A percentile compares a stretch with the other conserved stretches of the same genome.
These are phyloP conservation scores for Acanthurus lineatus DNA, from an alignment of 2,797 vertebrate genomes.

Conservation along the genomic window DNA sequence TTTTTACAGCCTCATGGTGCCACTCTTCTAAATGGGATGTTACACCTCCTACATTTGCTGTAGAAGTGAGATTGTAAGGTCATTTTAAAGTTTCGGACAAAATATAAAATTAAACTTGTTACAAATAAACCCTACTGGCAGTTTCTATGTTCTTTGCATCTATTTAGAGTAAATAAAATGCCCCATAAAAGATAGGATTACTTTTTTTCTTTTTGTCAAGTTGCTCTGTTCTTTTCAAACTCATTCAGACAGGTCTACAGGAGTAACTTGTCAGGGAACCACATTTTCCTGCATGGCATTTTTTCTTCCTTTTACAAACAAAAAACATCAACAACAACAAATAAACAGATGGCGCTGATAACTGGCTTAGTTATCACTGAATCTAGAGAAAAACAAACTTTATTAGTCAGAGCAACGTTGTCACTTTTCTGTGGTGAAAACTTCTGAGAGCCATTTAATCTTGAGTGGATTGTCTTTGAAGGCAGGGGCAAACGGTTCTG, in stretches of 20 bases:
- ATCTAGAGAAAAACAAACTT: constrained; percentile 62
- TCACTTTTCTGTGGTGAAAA: constrained; percentile 68
- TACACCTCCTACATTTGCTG: neutral
- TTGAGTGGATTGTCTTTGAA: constrained; percentile 86
- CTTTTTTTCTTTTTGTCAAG: neutral
- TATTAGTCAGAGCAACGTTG: constrained; percentile 82
- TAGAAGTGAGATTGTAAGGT: neutral
- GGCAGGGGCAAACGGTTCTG: constrained; percentile 87
- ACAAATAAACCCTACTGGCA: neutral
- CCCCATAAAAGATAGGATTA: neutral
- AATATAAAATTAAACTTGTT: neutral
- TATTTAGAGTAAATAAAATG: neutral
- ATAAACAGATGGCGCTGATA: constrained; percentile 20
- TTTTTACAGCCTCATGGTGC: neutral
- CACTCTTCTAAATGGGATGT: neutral
- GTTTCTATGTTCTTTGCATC: neutral
- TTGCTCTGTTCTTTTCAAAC: constrained; percentile 15
- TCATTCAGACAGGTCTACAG: neutral
- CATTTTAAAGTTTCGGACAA: neutral
- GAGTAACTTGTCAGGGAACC: constrained; percentile 13
- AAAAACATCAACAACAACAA: neutral
- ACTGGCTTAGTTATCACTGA: constrained; percentile 17
- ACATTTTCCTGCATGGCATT: constrained; percentile 27
- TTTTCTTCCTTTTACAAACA: constrained; percentile 2
- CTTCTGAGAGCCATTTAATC: constrained; percentile 84